phyloP scores from a whole-genome alignment of 1,140 invertebrate species.

The Pteromalus puparum region DNA sequence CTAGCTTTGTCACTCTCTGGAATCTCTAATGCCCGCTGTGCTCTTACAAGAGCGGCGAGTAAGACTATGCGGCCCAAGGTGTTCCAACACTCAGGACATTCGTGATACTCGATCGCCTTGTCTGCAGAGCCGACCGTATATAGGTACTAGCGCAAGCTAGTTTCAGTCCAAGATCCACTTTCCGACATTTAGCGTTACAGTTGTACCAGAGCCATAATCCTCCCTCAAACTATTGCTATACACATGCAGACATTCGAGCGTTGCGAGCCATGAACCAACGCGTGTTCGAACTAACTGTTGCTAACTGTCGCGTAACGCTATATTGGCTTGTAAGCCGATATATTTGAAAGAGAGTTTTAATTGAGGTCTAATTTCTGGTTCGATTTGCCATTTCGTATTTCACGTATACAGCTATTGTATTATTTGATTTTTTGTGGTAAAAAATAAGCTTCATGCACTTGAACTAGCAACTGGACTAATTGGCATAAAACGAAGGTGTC shows the following conservation, averaged over 20 bases:
- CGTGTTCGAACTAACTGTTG: neutral
- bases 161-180: slow-evolving; percentile 13
- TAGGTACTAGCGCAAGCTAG: neutral
- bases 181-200: slow-evolving; percentile 14
- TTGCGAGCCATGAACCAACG: neutral
- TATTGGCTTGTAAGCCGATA: neutral
- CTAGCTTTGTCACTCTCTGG: slow-evolving; percentile 23
- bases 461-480: neutral
- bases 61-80: neutral
- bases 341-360: neutral
- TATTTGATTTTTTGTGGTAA: too few species aligned
- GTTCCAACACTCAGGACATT: neutral
- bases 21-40: slow-evolving; percentile 13
- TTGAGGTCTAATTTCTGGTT: neutral
- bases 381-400: neutral
- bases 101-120: slow-evolving; percentile 9
- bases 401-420: too few species aligned
- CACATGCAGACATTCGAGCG: neutral
- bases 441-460: neutral
- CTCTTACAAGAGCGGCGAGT: neutral
- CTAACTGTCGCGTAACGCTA: neutral
- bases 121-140: neutral
- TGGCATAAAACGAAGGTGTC: neutral
- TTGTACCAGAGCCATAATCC: slow-evolving; percentile 21
- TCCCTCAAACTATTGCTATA: neutral